Evolutionary conservation across 2,888 invertebrate genomes (phyloP).

Genomic region (Creontiades dilutus): DNA sequence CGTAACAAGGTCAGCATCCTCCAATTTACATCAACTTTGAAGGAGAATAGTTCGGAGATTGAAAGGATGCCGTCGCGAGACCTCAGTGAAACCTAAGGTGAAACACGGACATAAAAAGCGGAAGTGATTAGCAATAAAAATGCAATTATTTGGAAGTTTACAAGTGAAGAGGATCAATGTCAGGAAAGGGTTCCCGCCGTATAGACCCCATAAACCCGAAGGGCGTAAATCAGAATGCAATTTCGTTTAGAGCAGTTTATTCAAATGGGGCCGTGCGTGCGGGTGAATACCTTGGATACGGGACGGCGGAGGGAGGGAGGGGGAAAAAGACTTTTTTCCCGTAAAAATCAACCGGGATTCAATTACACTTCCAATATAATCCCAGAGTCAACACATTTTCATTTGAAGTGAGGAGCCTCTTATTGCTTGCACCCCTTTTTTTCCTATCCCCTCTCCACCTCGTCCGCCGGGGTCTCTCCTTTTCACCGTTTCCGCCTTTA

Average conservation of each 20-base stretch:
- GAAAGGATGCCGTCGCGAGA: too few species aligned
- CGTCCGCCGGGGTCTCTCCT: background rate
- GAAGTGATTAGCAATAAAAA: slow-evolving; percentile 66
- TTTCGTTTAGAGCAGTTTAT: slow-evolving; percentile 65
- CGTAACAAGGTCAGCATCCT: too few species aligned
- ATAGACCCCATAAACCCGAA: slow-evolving; percentile 39
- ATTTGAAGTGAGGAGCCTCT: slow-evolving; percentile 71
- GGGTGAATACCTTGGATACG: slow-evolving; percentile 59
- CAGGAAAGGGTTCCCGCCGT: slow-evolving; percentile 24
- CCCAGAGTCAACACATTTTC: slow-evolving; percentile 72
- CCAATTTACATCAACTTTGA: too few species aligned
- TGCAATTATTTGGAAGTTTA: slow-evolving; percentile 41
- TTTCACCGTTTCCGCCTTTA: background rate
- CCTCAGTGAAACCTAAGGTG: too few species aligned
- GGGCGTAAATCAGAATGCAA: slow-evolving; percentile 70
- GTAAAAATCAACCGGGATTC: slow-evolving; percentile 70
- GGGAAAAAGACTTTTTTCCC: slow-evolving; percentile 52
- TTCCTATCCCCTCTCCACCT: background rate
- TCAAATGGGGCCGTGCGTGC: slow-evolving; percentile 66
- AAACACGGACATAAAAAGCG: slow-evolving; percentile 13
- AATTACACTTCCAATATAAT: slow-evolving; percentile 72
- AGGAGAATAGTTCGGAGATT: too few species aligned
- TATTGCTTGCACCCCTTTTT: slow-evolving; percentile 59
- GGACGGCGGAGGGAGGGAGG: background rate
- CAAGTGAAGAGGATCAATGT: slow-evolving; percentile 46